Conservation (phyloP, 2,888 invertebrate species). For the Tipula unca region DNA sequence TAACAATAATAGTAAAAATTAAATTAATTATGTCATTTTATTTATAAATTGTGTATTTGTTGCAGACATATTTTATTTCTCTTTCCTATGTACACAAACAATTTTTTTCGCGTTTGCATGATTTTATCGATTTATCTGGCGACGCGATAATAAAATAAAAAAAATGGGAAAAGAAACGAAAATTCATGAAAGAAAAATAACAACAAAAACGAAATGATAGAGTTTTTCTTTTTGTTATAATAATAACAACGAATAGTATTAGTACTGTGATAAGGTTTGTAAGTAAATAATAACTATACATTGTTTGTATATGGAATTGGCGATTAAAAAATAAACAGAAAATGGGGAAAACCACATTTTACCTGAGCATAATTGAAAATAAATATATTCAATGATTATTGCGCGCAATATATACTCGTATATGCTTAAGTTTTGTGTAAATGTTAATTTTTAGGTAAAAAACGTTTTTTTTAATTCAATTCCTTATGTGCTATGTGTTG, state of each 20-base stretch:
- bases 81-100: neutral
- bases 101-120: neutral
- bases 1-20: neutral
- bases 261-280: neutral
- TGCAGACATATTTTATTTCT: neutral
- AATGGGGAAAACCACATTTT: neutral
- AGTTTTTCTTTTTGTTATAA: neutral
- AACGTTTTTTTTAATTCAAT: neutral
- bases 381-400: neutral
- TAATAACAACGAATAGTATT: neutral
- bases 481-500: neutral
- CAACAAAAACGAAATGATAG: neutral
- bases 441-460: neutral
- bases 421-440: neutral
- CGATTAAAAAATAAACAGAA: neutral
- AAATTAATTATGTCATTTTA: neutral
- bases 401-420: neutral
- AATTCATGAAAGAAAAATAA: neutral
- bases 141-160: neutral
- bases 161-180: neutral
- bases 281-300: slow-evolving; percentile 1
- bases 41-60: neutral
- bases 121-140: slow-evolving; percentile 8
- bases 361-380: neutral
- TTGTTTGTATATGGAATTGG: slow-evolving; percentile 1